Evolutionary conservation across 2,797 vertebrate genomes (phyloP).

Genomic region (Acanthopagrus latus): DNA sequence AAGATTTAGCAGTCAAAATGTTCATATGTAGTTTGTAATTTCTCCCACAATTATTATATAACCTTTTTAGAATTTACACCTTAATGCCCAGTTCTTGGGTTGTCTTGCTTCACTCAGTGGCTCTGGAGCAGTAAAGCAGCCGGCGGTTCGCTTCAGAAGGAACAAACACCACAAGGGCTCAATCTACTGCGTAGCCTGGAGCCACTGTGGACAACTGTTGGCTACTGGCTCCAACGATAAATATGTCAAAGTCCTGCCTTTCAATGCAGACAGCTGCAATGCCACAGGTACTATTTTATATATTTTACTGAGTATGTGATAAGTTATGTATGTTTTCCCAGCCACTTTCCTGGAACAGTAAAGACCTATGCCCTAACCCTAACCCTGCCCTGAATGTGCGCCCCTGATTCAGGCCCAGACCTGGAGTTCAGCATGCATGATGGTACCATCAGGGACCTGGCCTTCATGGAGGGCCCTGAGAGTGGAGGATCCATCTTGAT

Average conservation of each 20-base stretch:
- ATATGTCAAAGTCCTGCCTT: constrained; percentile 97
- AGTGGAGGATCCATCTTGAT: constrained; percentile 96
- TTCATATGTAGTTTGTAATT: not conserved
- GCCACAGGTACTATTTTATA: constrained; percentile 89
- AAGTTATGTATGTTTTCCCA: not conserved
- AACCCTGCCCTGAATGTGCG: not conserved
- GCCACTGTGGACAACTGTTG: constrained; percentile 95
- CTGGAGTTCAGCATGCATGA: constrained; percentile 99
- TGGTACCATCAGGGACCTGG: constrained; percentile 96
- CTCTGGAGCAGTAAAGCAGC: constrained; percentile 87
- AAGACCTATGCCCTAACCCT: no score
- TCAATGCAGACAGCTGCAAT: constrained; percentile 95
- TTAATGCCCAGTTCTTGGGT: not conserved
- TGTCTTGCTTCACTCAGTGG: constrained; percentile 73
- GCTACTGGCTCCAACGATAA: constrained; percentile 99
- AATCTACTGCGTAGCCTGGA: constrained; percentile 99
- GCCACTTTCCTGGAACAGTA: not conserved
- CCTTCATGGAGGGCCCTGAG: constrained; percentile 98
- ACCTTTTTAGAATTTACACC: no score
- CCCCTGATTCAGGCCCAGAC: constrained; percentile 90
- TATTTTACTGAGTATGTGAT: not conserved
- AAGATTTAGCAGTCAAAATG: not conserved
- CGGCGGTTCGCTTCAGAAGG: constrained; percentile 93
- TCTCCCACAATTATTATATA: not conserved
- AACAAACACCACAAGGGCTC: constrained; percentile 99